A percentile compares a stretch with the other conserved stretches of the same genome.
Evolutionary conservation across 2,113 vertebrate genomes (phyloP).

Genomic region (Eudorcas thomsonii): DNA sequence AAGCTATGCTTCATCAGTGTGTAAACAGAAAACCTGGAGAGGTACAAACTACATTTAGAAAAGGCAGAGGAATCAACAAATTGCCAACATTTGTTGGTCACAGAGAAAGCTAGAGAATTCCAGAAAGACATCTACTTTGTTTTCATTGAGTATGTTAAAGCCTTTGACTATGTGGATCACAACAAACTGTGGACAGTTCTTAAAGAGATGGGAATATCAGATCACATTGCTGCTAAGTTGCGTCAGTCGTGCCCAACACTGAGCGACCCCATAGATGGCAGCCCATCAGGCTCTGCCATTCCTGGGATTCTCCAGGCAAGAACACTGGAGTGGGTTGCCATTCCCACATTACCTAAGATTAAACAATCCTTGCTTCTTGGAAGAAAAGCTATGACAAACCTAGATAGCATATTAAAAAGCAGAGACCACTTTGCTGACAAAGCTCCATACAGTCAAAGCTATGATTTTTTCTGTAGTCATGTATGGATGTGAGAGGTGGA

Average conservation of each 20-base stretch:
- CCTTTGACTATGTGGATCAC: not conserved
- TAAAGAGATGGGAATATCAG: not conserved
- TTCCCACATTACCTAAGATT: not conserved
- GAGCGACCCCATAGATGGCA: too few species aligned
- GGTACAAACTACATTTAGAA: not conserved
- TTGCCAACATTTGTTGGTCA: not conserved
- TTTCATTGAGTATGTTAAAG: not conserved
- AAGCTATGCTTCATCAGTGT: not conserved
- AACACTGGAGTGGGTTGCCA: too few species aligned
- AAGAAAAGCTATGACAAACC: not conserved
- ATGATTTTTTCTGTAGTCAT: not conserved
- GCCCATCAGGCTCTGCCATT: too few species aligned
- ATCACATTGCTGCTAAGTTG: not conserved
- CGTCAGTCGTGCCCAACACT: too few species aligned
- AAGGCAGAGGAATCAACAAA: not conserved
- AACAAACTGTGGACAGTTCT: not conserved
- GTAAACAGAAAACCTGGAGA: not conserved
- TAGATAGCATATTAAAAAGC: not conserved
- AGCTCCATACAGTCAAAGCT: not conserved
- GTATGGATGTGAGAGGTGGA: not conserved
- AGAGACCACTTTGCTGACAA: not conserved
- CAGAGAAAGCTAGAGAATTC: not conserved
- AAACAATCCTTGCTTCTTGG: not conserved
- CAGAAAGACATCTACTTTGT: not conserved
- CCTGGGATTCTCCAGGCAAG: too few species aligned